Percentiles rank a stretch among this genome's conserved stretches.
Evolutionary conservation across 2,113 vertebrate species (phyloP).

Genomic region (Ochotona curzoniae): DNA sequence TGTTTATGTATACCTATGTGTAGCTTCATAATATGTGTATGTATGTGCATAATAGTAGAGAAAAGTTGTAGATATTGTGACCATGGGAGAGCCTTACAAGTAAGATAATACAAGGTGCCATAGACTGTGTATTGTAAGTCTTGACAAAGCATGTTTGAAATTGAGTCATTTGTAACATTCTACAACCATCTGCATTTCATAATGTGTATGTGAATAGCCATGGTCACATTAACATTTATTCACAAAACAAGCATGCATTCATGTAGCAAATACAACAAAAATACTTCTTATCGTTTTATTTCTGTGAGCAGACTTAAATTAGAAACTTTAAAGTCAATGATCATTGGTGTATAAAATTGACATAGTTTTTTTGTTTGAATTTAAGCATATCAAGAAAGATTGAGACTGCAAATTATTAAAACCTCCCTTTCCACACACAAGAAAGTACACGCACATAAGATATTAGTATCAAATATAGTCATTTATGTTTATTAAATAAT

Average conservation of each 20-base stretch:
- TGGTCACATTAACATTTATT: not conserved
- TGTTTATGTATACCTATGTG: too few relatives aligned
- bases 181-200: not conserved
- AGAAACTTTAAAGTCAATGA: not conserved
- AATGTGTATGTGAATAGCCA: not conserved
- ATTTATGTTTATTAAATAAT: not conserved
- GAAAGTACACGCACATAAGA: not conserved
- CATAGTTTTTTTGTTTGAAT: not conserved
- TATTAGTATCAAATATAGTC: not conserved
- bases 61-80: not conserved
- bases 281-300: not conserved
- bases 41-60: not conserved
- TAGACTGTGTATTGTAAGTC: not conserved
- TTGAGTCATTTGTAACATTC: not conserved
- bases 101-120: not conserved
- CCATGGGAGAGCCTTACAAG: not conserved
- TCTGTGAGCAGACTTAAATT: not conserved
- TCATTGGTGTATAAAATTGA: not conserved
- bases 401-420: not conserved
- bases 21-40: too few relatives aligned
- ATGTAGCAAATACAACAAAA: not conserved
- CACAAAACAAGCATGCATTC: not conserved
- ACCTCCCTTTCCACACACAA: not conserved
- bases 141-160: not conserved
- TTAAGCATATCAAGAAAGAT: not conserved